Conservation (phyloP, 2,888 invertebrate species). For the Caenorhabditis sp. region DNA sequence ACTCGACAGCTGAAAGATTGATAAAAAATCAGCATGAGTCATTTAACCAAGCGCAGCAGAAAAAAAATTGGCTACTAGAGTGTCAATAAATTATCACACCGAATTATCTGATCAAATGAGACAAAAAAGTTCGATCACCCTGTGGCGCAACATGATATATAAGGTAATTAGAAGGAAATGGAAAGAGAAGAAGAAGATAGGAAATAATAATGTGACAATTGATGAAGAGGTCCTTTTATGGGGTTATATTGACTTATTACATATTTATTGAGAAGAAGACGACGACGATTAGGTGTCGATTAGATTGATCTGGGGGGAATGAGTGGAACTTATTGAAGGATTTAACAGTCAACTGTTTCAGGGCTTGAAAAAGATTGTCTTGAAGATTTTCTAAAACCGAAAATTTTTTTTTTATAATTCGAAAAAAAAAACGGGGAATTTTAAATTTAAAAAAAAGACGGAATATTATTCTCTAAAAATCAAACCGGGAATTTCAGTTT, state of each 20-base stretch:
- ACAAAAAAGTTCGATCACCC: background rate
- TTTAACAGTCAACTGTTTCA: background rate
- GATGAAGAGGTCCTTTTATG: background rate
- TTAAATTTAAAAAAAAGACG: too few relatives aligned
- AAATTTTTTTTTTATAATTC: too few relatives aligned
- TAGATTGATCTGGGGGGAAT: background rate
- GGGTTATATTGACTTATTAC: conserved; percentile 1
- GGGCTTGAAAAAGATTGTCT: too few relatives aligned
- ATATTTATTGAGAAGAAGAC: background rate
- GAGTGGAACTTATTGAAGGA: background rate
- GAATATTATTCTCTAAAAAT: too few relatives aligned
- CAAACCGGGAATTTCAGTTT: too few relatives aligned
- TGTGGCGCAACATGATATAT: conserved; percentile 42
- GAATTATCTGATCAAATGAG: background rate
- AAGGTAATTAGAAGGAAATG: conserved; percentile 14
- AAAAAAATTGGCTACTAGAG: background rate
- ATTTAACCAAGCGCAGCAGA: background rate
- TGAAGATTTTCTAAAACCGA: too few relatives aligned
- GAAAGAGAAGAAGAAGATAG: background rate
- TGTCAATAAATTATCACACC: background rate
- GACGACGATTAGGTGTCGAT: background rate
- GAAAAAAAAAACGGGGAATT: too few relatives aligned
- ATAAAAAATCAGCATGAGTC: too few relatives aligned
- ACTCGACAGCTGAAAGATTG: background rate
- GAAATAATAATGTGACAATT: background rate